A percentile compares a stretch with the other conserved stretches of the same genome.
Conservation (phyloP, 1,140 invertebrate genomes). For the Asobara japonica region DNA sequence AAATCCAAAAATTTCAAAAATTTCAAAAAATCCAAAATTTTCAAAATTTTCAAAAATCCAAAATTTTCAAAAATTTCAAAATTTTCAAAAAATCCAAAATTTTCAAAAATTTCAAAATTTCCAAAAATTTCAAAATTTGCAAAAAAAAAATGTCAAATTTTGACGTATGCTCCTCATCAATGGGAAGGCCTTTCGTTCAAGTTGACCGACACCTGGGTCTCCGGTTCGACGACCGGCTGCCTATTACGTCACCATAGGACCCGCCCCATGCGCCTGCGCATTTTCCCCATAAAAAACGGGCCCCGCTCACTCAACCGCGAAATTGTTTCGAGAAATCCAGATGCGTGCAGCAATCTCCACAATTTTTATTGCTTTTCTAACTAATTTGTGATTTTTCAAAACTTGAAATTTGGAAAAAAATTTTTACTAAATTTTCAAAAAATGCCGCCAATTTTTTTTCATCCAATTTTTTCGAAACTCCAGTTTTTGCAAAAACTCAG, state of each 20-base stretch:
- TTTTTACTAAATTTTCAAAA: no score
- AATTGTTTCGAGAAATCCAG: not conserved
- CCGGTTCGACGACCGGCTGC: constrained; percentile 48
- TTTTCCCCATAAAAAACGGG: not conserved
- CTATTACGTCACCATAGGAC: constrained; percentile 45
- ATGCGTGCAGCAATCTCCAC: not conserved
- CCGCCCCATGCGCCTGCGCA: constrained; percentile 5
- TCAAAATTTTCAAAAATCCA: no score
- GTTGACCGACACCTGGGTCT: constrained; percentile 18
- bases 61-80: no score
- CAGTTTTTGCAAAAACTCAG: no score
- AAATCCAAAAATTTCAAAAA: no score
- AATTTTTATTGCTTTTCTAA: not conserved
- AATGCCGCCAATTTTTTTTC: no score
- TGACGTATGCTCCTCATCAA: constrained; percentile 41
- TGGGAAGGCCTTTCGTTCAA: constrained; percentile 38
- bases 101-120: no score
- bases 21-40: no score
- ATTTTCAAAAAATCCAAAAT: no score
- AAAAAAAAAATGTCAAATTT: constrained; percentile 8
- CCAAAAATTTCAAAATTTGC: no score
- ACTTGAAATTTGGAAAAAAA: no score
- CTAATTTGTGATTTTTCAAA: not conserved
- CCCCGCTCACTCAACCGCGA: not conserved
- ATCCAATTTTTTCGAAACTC: no score